Conservation (phyloP, 2,888 invertebrate genomes). For the Macropis europaea region DNA sequence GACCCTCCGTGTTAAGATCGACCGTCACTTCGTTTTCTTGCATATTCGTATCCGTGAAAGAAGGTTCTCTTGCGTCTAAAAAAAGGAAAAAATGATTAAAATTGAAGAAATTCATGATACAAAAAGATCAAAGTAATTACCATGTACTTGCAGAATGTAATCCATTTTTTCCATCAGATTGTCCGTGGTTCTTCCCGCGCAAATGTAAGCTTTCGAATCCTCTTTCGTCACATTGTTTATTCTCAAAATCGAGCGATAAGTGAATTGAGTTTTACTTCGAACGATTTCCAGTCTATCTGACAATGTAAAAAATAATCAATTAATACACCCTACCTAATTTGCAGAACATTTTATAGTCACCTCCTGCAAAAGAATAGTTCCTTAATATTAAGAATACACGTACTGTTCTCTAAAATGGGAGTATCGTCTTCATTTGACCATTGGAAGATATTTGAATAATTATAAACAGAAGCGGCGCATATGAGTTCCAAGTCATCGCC, state of each 20-base stretch:
- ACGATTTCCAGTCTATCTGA: conserved; percentile 63
- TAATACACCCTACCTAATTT: neutral
- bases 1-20: conserved; percentile 70
- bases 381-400: conserved; percentile 1
- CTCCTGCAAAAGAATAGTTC: too few relatives aligned
- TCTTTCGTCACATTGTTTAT: conserved; percentile 71
- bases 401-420: conserved; percentile 60
- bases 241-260: conserved; percentile 73
- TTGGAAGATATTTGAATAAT: conserved; percentile 79
- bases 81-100: conserved; percentile 35
- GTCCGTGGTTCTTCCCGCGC: conserved; percentile 59
- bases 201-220: conserved; percentile 71
- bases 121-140: conserved; percentile 64
- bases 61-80: conserved; percentile 80
- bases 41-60: conserved; percentile 80
- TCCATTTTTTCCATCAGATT: conserved; percentile 47
- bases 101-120: neutral
- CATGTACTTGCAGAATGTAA: conserved; percentile 74
- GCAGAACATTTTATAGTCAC: too few relatives aligned
- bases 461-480: conserved; percentile 83
- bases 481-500: conserved; percentile 82
- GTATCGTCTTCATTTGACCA: conserved; percentile 79
- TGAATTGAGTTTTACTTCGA: conserved; percentile 69
- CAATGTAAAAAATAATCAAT: neutral
- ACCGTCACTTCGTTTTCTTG: conserved; percentile 76